Percentiles rank a stretch among this genome's conserved stretches.
These are phyloP conservation scores for Acronicta leporina DNA, from an alignment of 2,888 invertebrate genomes.

Conservation along the genomic window DNA sequence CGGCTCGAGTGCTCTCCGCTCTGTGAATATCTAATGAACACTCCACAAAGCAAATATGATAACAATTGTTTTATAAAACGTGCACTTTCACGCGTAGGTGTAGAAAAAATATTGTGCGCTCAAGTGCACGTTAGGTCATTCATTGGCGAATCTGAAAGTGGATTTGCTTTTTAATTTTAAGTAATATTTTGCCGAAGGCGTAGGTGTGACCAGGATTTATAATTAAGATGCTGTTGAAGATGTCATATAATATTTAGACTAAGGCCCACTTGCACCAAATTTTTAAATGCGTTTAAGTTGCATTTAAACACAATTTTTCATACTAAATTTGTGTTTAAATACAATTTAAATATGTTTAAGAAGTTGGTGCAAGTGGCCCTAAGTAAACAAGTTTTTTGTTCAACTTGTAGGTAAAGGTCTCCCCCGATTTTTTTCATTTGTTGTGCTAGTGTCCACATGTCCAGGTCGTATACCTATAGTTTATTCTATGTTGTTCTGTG, in stretches of 20 bases:
- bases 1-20: slow-evolving; percentile 67
- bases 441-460: no score
- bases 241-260: background rate
- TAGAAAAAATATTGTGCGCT: slow-evolving; percentile 34
- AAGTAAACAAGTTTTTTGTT: background rate
- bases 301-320: no score
- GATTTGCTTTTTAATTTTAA: slow-evolving; percentile 41
- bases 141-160: slow-evolving; percentile 38
- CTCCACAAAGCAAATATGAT: slow-evolving; percentile 66
- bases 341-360: no score
- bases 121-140: slow-evolving; percentile 25
- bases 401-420: no score
- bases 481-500: no score
- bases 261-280: no score
- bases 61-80: slow-evolving; percentile 62
- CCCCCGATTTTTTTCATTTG: no score
- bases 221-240: slow-evolving; percentile 2
- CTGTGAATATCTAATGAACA: slow-evolving; percentile 79
- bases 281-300: no score
- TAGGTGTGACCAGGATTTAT: slow-evolving; percentile 21
- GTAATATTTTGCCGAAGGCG: slow-evolving; percentile 25
- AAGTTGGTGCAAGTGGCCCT: no score
- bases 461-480: no score
- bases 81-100: slow-evolving; percentile 54
- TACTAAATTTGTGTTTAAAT: no score